Evolutionary conservation across 2,888 invertebrate genomes (phyloP), one percentile per base, ranked within the genome.

Genomic region (Dascillus cervinus): DNA sequence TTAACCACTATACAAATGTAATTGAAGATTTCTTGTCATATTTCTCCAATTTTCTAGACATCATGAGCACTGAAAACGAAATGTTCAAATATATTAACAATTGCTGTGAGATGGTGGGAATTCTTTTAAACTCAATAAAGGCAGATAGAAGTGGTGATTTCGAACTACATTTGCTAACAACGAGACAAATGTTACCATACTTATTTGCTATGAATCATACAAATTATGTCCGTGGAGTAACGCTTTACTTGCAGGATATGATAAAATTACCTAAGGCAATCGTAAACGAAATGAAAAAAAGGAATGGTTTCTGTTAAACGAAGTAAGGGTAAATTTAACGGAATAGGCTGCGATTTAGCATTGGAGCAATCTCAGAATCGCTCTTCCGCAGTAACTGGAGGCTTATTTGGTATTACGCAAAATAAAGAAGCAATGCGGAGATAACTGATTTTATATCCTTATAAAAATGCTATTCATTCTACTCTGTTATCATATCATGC

Each of bases 371-470:
- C 49, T 38, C 46, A 49, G 32, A 52, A 48, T 27, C 49, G 42
- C 46, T 52, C 52, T 41, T 52, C 47, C n/a, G 47, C 49, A 40
- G 39, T 49, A 20, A 43, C 44, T 41, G 48, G 44, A 43, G 43
- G 44, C 24, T 46, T 47, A 22, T 42, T 46, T 37, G 46, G 43
- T 9, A 45, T 44, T n/a, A 44, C 46, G 22, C 34, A 52, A 49
- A 50, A 46, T 44, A 35, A 47, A 44, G 44, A 52, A 27, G 49
- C 43, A 26, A 44, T 50, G 37, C 46, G 39, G 26, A 43, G 44
- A 43, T 44, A 44, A 42, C 11, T 46, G 30, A 41, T 44, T 39
- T 35, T 45, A 31, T 40, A 40, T 42, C 39, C 39, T 14, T 25
- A 42, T 20, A 46, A 47, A 40, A 46, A 40, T 32, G 17, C 15